These are phyloP conservation scores for Epsilonema sp. DNA, from an alignment of 2,888 invertebrate genomes.

Conservation along the genomic window DNA sequence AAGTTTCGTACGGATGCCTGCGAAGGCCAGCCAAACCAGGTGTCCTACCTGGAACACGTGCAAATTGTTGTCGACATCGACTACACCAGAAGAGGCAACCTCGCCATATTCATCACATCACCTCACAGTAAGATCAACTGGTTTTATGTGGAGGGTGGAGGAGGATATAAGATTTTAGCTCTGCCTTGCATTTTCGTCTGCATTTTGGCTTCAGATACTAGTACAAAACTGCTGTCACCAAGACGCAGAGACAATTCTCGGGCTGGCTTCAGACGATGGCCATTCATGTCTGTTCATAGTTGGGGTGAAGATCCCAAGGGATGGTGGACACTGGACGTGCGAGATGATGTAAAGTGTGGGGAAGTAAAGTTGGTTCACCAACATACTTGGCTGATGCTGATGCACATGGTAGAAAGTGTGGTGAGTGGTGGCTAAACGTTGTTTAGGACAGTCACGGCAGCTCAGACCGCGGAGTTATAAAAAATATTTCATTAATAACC, in stretches of 20 bases:
- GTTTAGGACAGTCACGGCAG: no score
- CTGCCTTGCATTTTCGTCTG: no score
- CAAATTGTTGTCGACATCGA: slow-evolving; percentile 50
- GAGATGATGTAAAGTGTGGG: slow-evolving; percentile 8
- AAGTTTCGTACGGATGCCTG: slow-evolving; percentile 42
- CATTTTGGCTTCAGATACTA: slow-evolving; percentile 41
- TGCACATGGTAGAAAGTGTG: neutral
- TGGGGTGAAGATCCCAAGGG: slow-evolving; percentile 70
- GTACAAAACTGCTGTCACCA: slow-evolving; percentile 47
- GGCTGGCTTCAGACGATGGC: slow-evolving; percentile 57
- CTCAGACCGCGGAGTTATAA: slow-evolving; percentile 7
- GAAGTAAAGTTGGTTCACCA: neutral
- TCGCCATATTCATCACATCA: slow-evolving; percentile 52
- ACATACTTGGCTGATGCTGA: neutral
- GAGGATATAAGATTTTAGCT: neutral
- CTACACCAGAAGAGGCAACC: slow-evolving; percentile 51
- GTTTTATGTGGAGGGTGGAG: neutral
- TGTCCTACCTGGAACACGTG: slow-evolving; percentile 62
- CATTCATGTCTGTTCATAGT: slow-evolving; percentile 64
- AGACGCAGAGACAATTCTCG: slow-evolving; percentile 48
- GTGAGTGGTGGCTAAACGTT: no score
- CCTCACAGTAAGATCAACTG: slow-evolving; percentile 48
- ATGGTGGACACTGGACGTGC: slow-evolving; percentile 26
- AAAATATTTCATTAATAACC: slow-evolving; percentile 11
- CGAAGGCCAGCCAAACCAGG: slow-evolving; percentile 34